Conservation (phyloP, 2,113 vertebrate genomes). For the Podiceps cristatus region DNA sequence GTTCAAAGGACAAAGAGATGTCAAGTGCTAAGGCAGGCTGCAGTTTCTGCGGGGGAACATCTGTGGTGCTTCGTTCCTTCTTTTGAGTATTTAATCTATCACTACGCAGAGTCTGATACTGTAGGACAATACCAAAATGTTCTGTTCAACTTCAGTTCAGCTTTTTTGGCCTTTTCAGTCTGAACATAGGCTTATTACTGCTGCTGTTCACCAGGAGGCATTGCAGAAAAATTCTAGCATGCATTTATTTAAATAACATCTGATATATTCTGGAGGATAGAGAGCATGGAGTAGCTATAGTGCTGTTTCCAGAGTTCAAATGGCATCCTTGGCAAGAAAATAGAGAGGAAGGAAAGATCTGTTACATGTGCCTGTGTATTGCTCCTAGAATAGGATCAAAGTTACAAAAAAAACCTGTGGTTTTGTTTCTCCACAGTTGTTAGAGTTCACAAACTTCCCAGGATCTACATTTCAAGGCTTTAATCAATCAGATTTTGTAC, state of each 20-base stretch:
- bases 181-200: not conserved
- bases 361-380: not conserved
- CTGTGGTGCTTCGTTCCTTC: not conserved
- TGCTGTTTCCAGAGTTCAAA: not conserved
- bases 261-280: not conserved
- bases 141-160: not conserved
- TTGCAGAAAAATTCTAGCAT: not conserved
- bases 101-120: not conserved
- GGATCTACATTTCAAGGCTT: slow-evolving; percentile 55
- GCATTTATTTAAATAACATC: not conserved
- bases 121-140: not conserved
- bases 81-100: not conserved
- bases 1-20: not conserved
- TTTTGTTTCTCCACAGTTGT: slow-evolving; percentile 44
- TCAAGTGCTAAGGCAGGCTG: not conserved
- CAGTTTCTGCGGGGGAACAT: not conserved
- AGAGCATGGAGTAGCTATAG: not conserved
- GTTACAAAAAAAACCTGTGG: slow-evolving; percentile 9
- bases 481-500: slow-evolving; percentile 13
- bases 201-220: not conserved
- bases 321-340: slow-evolving; percentile 33
- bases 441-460: slow-evolving; percentile 45
- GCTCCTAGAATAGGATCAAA: slow-evolving; percentile 31
- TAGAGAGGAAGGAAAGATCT: slow-evolving; percentile 1
- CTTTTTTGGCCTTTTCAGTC: not conserved